A percentile compares a stretch with the other conserved stretches of the same genome.
These are phyloP conservation scores for Masticophis lateralis DNA, from an alignment of 2,797 vertebrate genomes.

Conservation along the genomic window DNA sequence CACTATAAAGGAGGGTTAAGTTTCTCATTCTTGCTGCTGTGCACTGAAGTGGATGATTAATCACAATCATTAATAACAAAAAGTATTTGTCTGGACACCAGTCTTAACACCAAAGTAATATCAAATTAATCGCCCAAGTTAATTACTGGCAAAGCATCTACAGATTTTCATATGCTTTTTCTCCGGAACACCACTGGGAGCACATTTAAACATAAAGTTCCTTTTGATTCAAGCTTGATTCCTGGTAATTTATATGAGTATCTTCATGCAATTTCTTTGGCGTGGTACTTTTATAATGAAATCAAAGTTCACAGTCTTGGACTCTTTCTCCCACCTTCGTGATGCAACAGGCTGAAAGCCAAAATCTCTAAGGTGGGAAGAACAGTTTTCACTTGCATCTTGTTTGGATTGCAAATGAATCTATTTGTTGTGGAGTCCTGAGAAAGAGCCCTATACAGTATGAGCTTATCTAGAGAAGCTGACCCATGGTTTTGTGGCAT, in stretches of 20 bases:
- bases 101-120: slow-evolving; percentile 45
- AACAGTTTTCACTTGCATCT: not conserved
- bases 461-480: not conserved
- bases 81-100: slow-evolving; percentile 61
- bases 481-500: not conserved
- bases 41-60: slow-evolving; percentile 63
- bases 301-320: not conserved
- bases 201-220: not conserved
- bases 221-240: not conserved
- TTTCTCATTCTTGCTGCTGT: slow-evolving; percentile 49
- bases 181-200: rapidly evolving
- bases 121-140: slow-evolving; percentile 33
- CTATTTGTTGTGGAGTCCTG: not conserved
- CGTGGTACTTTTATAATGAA: not conserved
- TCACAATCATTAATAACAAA: slow-evolving; percentile 69
- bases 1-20: slow-evolving; percentile 68
- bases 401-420: not conserved
- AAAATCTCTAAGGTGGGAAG: not conserved
- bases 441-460: not conserved
- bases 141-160: slow-evolving; percentile 4
- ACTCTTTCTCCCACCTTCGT: not conserved
- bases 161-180: not conserved
- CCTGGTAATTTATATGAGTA: not conserved
- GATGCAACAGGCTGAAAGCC: not conserved
- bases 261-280: not conserved